Base-by-base conservation (phyloP, 2,797 vertebrate species). In the Perodicticus potto region DNA sequence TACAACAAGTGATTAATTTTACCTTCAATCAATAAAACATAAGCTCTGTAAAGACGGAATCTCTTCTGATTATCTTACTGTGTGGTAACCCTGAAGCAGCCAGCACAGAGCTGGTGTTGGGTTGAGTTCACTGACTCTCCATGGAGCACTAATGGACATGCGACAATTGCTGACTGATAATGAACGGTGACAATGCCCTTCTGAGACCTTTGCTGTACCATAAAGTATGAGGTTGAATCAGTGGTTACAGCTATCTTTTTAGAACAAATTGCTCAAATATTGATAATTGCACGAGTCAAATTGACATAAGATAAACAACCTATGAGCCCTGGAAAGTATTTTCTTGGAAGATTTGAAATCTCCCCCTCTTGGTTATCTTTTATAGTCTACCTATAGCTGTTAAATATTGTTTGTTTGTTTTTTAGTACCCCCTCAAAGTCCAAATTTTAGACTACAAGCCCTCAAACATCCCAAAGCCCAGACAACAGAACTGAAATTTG, bases 201-300 rank as follows among this genome's bases (percentile, higher is more conserved):
- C 7, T 22, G 67, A 82, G 70, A 43, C 32, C 25, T 77, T 55
- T 49, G 27, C 34, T 65, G 5, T 1, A 81, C 63, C 86, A 20
- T 69, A 77, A 91, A 85, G 20, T 76, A n/a, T 37, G 53, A 83
- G 27, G 7, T 69, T 53, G 49, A 86, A 93, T 6, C 29, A 63
- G 78, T 13, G 67, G 76, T 95, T 55, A 57, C 22, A 53, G 57
- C 19, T 74, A 65, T 77, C 85, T 88, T 91, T 85, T 92, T 72
- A 72, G n/a, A 40, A 6, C 40, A 96, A 89, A 92, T 49, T 57
- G 32, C 81, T 93, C 40, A 83, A 89, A 67, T 81, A 92, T 37
- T 77, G 76, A 67, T 77, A 59, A 67, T 69, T 90, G 72, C 37
- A 90, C 29, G 27, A 70, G 23, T 77, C 55, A 43, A 43, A 81